Conservation (phyloP, 2,113 vertebrate genomes). For the Myotis lucifugus region DNA sequence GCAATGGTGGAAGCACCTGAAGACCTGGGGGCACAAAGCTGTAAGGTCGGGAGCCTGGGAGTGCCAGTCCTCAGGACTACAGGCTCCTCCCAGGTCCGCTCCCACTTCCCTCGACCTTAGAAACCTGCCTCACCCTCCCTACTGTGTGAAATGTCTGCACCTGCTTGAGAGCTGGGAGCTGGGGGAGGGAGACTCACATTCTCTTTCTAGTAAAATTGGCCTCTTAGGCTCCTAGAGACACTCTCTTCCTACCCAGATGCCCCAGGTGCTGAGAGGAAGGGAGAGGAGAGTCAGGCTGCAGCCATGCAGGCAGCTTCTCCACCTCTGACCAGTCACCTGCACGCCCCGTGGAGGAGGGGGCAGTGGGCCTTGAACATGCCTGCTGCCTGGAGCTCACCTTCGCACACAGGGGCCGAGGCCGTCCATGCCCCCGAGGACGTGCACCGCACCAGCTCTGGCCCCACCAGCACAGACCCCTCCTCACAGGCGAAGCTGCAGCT, state of each 20-base stretch:
- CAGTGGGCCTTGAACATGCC: no score
- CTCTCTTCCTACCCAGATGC: background rate
- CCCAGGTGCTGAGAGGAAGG: background rate
- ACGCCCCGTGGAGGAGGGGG: background rate
- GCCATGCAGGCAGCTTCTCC: background rate
- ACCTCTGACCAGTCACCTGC: background rate
- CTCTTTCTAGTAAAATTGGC: background rate
- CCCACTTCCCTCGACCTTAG: background rate
- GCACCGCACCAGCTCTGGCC: slow-evolving; percentile 72
- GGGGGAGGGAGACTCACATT: background rate
- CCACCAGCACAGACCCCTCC: slow-evolving; percentile 79
- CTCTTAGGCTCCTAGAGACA: background rate
- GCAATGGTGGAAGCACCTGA: background rate
- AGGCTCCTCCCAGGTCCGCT: background rate
- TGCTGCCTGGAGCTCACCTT: slow-evolving; percentile 68
- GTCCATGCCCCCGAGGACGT: slow-evolving; percentile 76
- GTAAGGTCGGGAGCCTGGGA: background rate
- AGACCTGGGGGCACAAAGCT: background rate
- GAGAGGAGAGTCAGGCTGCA: background rate
- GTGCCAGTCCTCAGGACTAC: background rate
- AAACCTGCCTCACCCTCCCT: no score
- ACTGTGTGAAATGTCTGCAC: background rate
- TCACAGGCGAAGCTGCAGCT: slow-evolving; percentile 83
- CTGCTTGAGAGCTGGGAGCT: background rate
- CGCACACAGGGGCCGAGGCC: slow-evolving; percentile 77